phyloP scores from a whole-genome alignment of 2,113 vertebrate species.

The Cricetomys ansorgei region DNA sequence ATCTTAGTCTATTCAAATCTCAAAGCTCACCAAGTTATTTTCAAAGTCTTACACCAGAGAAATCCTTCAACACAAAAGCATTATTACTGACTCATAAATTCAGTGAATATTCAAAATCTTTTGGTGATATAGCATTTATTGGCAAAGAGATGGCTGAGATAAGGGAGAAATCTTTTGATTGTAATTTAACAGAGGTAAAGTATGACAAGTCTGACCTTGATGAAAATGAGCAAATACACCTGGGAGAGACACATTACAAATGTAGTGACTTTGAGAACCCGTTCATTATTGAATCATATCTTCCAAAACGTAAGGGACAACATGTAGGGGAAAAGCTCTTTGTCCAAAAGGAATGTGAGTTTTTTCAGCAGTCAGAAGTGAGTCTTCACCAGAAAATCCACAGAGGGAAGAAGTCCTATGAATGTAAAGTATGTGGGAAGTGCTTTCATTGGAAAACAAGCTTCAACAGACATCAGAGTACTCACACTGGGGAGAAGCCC shows the following conservation, averaged over 20 bases:
- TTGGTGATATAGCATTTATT: background rate
- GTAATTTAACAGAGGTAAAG: background rate
- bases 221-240: background rate
- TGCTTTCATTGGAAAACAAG: background rate
- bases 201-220: background rate
- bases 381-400: background rate
- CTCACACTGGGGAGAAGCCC: background rate
- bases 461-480: background rate
- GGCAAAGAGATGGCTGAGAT: background rate
- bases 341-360: background rate
- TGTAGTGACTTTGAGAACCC: background rate
- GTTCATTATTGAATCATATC: background rate
- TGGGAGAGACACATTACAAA: background rate
- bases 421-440: conserved; percentile 5
- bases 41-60: background rate
- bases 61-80: background rate
- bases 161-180: background rate
- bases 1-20: background rate
- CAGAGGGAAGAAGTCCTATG: background rate
- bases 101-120: background rate
- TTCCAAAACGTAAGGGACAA: background rate
- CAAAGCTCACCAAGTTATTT: background rate
- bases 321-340: background rate
- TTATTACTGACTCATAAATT: background rate
- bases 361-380: background rate